A percentile compares a stretch with the other conserved stretches of the same genome.
Conservation (phyloP, 1,140 invertebrate genomes). For the Neuroterus valhalla region DNA sequence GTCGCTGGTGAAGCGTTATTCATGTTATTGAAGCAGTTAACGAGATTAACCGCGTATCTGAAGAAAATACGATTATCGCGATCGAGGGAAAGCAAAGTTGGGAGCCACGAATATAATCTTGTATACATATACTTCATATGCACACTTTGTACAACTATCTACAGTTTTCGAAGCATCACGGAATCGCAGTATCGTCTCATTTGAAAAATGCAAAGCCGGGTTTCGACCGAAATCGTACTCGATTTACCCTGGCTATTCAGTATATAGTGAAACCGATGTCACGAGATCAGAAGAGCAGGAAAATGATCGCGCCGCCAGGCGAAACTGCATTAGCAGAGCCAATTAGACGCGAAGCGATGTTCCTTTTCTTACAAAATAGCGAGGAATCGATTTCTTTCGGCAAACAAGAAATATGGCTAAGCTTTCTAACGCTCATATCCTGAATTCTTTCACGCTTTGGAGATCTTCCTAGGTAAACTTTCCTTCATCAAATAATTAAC, state of each 20-base stretch:
- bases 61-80: slow-evolving; percentile 52
- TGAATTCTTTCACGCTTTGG: slow-evolving; percentile 42
- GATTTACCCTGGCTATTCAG: background rate
- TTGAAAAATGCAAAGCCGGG: slow-evolving; percentile 6
- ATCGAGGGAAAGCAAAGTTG: slow-evolving; percentile 36
- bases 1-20: too few species aligned
- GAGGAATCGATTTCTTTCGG: slow-evolving; percentile 63
- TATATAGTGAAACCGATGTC: background rate
- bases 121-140: too few species aligned
- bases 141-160: too few species aligned
- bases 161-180: background rate
- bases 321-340: slow-evolving; percentile 40
- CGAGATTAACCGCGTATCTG: slow-evolving; percentile 46
- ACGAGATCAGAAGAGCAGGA: background rate
- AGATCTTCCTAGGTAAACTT: slow-evolving; percentile 50
- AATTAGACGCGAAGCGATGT: slow-evolving; percentile 57
- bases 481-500: slow-evolving; percentile 54
- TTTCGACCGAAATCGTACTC: background rate
- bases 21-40: slow-evolving; percentile 43
- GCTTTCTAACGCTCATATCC: slow-evolving; percentile 55
- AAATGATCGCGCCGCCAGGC: background rate
- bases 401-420: slow-evolving; percentile 50
- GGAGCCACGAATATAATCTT: too few species aligned
- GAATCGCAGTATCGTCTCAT: background rate
- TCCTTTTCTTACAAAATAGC: slow-evolving; percentile 40